phyloP scores from a whole-genome alignment of 2,888 invertebrate species.

The Trypoxylon attenuatum region DNA sequence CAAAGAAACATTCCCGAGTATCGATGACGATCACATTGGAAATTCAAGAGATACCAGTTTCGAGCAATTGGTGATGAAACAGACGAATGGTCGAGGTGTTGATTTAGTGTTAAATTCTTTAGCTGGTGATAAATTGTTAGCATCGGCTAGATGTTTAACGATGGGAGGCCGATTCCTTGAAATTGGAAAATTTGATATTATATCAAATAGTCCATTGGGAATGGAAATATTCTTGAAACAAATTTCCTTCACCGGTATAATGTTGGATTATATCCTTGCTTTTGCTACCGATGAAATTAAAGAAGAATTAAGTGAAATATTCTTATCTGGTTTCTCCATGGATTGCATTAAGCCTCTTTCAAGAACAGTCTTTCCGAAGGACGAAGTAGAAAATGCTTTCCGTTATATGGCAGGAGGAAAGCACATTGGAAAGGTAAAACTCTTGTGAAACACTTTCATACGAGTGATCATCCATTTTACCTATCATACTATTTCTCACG shows the following conservation, averaged over 20 bases:
- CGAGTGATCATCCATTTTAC: no score
- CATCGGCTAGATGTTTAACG: constrained; percentile 80
- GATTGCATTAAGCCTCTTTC: constrained; percentile 81
- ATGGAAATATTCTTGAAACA: constrained; percentile 84
- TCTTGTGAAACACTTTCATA: no score
- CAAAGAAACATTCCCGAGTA: constrained; percentile 77
- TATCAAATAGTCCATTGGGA: constrained; percentile 79
- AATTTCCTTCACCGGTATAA: constrained; percentile 85
- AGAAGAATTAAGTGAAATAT: fast-evolving
- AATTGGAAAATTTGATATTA: constrained; percentile 90
- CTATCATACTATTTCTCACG: no score
- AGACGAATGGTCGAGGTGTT: constrained; percentile 91
- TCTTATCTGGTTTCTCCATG: constrained; percentile 69
- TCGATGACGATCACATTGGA: constrained; percentile 82
- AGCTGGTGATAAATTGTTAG: constrained; percentile 91
- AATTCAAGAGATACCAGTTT: constrained; percentile 92
- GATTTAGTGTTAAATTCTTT: constrained; percentile 94
- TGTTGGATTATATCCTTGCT: constrained; percentile 83
- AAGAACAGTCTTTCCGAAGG: constrained; percentile 79
- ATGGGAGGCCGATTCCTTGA: constrained; percentile 84
- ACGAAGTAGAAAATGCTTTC: constrained; percentile 85
- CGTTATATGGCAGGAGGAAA: constrained; percentile 81
- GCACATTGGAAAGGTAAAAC: constrained; percentile 88
- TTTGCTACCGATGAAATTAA: fast-evolving
- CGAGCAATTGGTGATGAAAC: constrained; percentile 87